phyloP scores from a whole-genome alignment of 2,113 vertebrate genomes.

The Struthio camelus region DNA sequence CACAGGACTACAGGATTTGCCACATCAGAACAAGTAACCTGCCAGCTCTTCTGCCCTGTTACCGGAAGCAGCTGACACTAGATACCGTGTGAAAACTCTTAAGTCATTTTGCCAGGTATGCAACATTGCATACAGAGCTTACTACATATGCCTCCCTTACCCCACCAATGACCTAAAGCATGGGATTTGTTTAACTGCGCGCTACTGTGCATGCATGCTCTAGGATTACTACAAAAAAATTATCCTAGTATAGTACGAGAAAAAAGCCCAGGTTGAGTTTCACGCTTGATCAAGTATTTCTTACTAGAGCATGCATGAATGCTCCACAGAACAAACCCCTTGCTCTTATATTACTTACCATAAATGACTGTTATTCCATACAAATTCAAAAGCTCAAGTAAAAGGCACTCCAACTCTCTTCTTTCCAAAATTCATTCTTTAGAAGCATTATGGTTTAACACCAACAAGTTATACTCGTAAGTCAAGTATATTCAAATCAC shows the following conservation, averaged over 20 bases:
- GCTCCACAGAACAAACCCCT: neutral
- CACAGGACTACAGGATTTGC: neutral
- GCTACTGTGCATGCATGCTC: neutral
- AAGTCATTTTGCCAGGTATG: neutral
- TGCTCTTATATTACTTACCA: neutral
- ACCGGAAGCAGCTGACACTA: neutral
- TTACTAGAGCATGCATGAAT: neutral
- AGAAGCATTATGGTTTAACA: neutral
- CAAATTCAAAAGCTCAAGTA: neutral
- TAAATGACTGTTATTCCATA: neutral
- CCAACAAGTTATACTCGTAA: neutral
- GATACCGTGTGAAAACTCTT: neutral
- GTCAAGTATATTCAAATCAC: neutral
- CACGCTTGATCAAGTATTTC: neutral
- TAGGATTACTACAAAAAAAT: neutral
- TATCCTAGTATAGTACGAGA: neutral
- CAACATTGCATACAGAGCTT: accelerated
- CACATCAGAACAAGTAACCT: neutral
- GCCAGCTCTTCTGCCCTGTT: neutral
- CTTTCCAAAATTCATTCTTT: neutral
- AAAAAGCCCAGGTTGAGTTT: neutral
- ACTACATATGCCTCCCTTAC: neutral
- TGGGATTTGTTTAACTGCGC: neutral
- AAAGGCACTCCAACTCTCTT: neutral
- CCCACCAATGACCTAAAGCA: neutral